phyloP scores from a whole-genome alignment of 1,140 invertebrate species.

The Neodiprion fabricii region DNA sequence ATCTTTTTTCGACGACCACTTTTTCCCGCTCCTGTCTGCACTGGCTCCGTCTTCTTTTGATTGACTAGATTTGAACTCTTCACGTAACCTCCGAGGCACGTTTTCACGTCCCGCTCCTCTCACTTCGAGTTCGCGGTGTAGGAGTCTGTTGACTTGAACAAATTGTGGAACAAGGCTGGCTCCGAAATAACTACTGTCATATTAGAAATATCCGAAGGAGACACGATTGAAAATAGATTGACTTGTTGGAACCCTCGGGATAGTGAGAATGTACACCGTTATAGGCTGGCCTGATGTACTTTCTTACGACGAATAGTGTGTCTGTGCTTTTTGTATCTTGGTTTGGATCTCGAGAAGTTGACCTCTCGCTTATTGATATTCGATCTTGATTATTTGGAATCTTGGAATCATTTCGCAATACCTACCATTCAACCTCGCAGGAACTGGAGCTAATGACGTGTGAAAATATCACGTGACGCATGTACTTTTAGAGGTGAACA shows the following conservation, averaged over 20 bases:
- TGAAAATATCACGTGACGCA: neutral
- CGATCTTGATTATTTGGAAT: neutral
- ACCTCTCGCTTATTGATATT: neutral
- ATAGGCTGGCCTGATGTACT: too few species aligned
- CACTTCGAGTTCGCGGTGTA: neutral
- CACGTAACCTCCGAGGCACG: too few species aligned
- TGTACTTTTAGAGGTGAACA: neutral
- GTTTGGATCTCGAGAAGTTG: neutral
- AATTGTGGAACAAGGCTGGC: neutral
- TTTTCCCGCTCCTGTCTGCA: too few species aligned
- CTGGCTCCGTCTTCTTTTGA: too few species aligned
- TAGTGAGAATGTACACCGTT: neutral
- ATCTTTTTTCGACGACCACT: too few species aligned
- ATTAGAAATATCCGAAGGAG: constrained; percentile 2
- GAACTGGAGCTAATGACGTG: neutral
- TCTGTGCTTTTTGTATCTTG: neutral
- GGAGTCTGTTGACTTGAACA: neutral
- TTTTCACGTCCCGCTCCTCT: too few species aligned
- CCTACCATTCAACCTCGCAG: neutral
- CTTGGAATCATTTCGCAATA: neutral
- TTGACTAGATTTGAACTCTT: too few species aligned
- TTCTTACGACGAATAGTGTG: neutral
- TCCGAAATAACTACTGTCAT: neutral
- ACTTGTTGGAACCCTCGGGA: neutral
- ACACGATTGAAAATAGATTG: neutral